Evolutionary conservation across 2,888 invertebrate species (phyloP).

Genomic region (Trypoxylon attenuatum): DNA sequence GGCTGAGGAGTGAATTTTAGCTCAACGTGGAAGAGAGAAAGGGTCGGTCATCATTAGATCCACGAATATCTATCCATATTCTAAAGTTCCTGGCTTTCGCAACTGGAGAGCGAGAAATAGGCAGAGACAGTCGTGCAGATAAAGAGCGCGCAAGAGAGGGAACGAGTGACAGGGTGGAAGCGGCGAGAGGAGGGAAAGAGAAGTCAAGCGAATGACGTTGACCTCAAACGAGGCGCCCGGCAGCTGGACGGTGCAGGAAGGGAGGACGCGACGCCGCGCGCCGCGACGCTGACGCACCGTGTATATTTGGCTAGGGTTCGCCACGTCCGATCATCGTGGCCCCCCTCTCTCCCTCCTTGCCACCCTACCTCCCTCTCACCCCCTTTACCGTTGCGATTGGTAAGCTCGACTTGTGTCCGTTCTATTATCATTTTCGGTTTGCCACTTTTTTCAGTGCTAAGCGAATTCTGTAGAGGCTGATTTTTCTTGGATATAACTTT

Average conservation of each 20-base stretch:
- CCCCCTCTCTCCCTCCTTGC: constrained; percentile 51
- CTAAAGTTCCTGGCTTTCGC: no score
- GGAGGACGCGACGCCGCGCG: constrained; percentile 70
- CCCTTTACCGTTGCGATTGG: constrained; percentile 41
- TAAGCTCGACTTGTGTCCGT: constrained; percentile 45
- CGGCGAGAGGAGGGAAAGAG: constrained; percentile 42
- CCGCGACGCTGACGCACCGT: constrained; percentile 74
- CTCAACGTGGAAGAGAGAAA: no score
- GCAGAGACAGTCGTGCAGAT: no score
- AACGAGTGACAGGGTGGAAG: constrained; percentile 24
- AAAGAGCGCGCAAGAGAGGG: constrained; percentile 18
- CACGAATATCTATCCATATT: no score
- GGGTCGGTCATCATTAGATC: no score
- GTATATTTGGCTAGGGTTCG: constrained; percentile 71
- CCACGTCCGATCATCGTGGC: constrained; percentile 50
- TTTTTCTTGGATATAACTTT: no score
- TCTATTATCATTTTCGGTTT: no score
- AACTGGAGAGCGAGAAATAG: constrained; percentile 13
- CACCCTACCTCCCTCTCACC: no score
- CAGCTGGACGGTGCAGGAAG: constrained; percentile 59
- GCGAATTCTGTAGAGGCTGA: no score
- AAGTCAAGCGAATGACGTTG: constrained; percentile 69
- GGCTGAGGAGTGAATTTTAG: no score
- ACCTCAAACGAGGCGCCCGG: constrained; percentile 70
- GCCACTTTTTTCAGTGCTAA: no score